Evolutionary conservation across 2,888 invertebrate genomes (phyloP), one percentile per base, ranked within the genome.

Genomic region (Synergus japonicus): DNA sequence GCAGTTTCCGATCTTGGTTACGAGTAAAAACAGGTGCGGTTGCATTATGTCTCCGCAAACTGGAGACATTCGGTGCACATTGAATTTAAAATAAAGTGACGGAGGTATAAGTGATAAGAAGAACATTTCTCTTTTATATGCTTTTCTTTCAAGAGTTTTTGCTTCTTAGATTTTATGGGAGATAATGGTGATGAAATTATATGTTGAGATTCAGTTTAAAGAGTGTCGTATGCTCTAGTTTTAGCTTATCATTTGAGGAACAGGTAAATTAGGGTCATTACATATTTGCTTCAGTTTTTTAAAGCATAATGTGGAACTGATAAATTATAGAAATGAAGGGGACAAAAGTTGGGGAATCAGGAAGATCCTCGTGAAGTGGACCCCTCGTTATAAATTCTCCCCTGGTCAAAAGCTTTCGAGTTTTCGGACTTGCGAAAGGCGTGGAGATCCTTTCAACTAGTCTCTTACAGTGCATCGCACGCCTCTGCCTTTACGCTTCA

Each of bases 401-500:
- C 54, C 37, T 49, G 54, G 54, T 15, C 73, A 29, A 54, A 49
- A 73, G 81, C 65, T 67, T 63, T 66, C 65, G 65, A 73, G 81
- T 58, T 67, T 63, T 66, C 65, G 65, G 69, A 69, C 67, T 78
- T 65, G 29, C 66, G 54, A 73, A 73, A 73, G 29, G 69, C 77
- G 64, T 41, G 78, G 58, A 66, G n/a, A n/a, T 66, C 66, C 41
- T 65, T 54, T 73, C 66, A 54, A 49, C 63, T 49, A 37, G 37
- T 76, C 43, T 29, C 46, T 65, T 49, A 49, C 46, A 29, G 54
- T 76, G 41, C 60, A 58, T 54, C 65, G 76, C 79, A 69, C 79
- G 43, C 58, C 41, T 78, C 73, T 67, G 66, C n/a, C 29, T 64
- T 66, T 66, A 76, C 13, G 44, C 41, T 76, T 44, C 54, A 15